Percentiles rank a stretch among this genome's conserved stretches.
These are phyloP conservation scores for Sclerurus mexicanus DNA, from an alignment of 2,113 vertebrate species.

Conservation along the genomic window DNA sequence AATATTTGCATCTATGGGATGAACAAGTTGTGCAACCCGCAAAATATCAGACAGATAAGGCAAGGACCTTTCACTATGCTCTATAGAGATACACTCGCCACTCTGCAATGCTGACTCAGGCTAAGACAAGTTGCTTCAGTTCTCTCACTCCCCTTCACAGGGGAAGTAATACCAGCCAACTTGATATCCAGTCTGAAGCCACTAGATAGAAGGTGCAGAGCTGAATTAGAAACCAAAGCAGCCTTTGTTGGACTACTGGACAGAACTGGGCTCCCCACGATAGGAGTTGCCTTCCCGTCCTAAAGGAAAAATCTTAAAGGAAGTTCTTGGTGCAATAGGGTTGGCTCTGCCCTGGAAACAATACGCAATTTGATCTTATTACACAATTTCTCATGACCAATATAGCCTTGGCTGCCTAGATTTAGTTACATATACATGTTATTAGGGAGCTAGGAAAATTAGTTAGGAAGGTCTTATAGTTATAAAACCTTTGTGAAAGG, in stretches of 20 bases:
- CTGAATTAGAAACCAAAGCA: background rate
- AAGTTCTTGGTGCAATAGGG: background rate
- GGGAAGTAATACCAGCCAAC: background rate
- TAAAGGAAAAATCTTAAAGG: background rate
- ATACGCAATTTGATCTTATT: background rate
- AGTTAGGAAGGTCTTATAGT: background rate
- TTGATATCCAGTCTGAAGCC: background rate
- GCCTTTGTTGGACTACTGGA: background rate
- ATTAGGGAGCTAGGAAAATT: background rate
- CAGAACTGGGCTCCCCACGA: background rate
- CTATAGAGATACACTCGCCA: background rate
- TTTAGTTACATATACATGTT: background rate
- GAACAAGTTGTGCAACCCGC: background rate
- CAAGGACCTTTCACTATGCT: background rate
- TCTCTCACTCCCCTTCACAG: background rate
- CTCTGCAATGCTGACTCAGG: background rate
- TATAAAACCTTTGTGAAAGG: background rate
- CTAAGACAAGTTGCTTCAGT: background rate
- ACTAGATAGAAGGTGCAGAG: background rate
- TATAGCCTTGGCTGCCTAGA: background rate
- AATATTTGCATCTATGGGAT: constrained; percentile 13
- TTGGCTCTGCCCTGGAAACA: background rate
- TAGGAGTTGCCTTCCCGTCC: background rate
- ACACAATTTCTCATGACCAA: background rate
- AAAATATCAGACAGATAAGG: background rate